Evolutionary conservation across 35 echinoderm and acorn worm genomes (phyloP).

Genomic region (Apostichopus parvimensis): DNA sequence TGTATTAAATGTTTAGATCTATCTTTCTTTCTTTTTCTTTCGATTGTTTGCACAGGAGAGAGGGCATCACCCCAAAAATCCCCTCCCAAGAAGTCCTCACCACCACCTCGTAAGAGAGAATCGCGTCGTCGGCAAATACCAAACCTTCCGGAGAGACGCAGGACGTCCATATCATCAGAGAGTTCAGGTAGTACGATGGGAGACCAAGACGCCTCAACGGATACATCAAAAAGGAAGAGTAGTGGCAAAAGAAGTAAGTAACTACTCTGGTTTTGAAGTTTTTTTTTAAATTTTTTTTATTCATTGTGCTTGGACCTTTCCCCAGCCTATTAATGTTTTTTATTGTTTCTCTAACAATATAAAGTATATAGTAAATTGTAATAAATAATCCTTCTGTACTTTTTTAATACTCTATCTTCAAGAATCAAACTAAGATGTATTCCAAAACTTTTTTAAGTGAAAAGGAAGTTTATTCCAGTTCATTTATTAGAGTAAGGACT

Average conservation of each 20-base stretch:
- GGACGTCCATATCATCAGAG: background rate
- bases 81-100: background rate
- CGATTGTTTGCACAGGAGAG: background rate
- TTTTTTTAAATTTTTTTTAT: no score
- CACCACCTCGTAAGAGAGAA: background rate
- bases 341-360: no score
- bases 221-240: background rate
- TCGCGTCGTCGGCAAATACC: background rate
- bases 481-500: no score
- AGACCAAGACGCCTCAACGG: background rate
- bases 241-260: background rate
- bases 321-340: no score
- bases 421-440: no score
- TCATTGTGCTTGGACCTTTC: no score
- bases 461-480: no score
- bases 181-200: background rate
- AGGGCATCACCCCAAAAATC: constrained; percentile 11
- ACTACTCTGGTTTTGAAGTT: background rate
- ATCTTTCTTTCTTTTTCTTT: background rate
- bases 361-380: no score
- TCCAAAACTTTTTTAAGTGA: no score
- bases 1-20: background rate
- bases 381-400: no score
- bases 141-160: background rate
- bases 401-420: no score